Evolutionary conservation across 2,888 invertebrate species (phyloP).

Genomic region (Drosophila nigricruria): DNA sequence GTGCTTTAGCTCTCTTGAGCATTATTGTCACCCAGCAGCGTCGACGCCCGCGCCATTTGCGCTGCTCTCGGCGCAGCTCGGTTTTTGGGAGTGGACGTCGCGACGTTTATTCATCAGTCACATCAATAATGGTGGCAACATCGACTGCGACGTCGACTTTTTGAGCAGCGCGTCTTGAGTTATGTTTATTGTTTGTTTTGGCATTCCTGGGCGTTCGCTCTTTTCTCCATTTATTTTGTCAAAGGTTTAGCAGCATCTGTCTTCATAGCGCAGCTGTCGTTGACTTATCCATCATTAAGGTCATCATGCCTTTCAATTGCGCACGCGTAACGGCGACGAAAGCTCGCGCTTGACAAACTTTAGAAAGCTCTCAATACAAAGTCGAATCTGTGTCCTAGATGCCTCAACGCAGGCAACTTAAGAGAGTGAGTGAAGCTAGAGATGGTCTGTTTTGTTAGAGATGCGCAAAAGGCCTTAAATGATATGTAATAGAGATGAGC

Average conservation of each 20-base stretch:
- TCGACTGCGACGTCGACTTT: constrained; percentile 39
- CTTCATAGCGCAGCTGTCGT: constrained; percentile 45
- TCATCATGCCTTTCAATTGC: constrained; percentile 63
- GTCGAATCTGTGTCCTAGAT: constrained; percentile 16
- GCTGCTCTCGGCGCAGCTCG: constrained; percentile 11
- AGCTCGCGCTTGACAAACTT: constrained; percentile 8
- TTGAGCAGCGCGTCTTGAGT: constrained; percentile 57
- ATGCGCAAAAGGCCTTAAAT: not conserved
- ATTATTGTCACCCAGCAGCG: constrained; percentile 66
- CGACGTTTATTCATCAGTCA: constrained; percentile 64
- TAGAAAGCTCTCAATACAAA: constrained; percentile 34
- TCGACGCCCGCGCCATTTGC: constrained; percentile 63
- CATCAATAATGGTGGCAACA: constrained; percentile 60
- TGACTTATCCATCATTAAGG: constrained; percentile 68
- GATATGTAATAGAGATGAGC: not conserved
- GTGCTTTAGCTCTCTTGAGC: constrained; percentile 50
- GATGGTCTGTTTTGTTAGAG: not conserved
- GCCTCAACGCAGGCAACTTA: not conserved
- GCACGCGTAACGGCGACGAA: constrained; percentile 14
- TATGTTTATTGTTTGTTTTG: constrained; percentile 69
- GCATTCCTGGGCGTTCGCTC: constrained; percentile 59
- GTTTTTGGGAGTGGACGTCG: constrained; percentile 38
- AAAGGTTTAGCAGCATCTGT: constrained; percentile 46
- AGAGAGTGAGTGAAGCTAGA: not conserved
- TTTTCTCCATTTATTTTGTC: constrained; percentile 25